These are phyloP conservation scores for Nothura maculosa DNA, from an alignment of 2,797 vertebrate species.

Conservation along the genomic window DNA sequence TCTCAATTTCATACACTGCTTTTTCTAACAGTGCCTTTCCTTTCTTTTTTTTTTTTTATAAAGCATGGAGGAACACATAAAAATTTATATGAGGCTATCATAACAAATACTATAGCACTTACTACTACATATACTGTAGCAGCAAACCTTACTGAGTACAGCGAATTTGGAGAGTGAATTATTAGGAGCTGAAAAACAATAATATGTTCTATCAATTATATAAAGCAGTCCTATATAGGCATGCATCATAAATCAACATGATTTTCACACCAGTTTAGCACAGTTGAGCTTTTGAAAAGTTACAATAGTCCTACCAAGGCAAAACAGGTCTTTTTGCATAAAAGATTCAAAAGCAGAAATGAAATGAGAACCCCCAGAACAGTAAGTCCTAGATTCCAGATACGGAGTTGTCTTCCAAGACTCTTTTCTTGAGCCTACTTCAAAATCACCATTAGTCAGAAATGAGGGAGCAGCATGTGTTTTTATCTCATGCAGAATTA, in stretches of 20 bases:
- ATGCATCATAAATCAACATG: neutral
- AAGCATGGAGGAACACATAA: fast-evolving
- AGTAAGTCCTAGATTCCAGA: neutral
- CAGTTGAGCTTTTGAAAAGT: neutral
- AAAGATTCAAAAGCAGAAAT: neutral
- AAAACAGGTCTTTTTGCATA: neutral
- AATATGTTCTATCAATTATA: neutral
- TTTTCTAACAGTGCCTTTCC: neutral
- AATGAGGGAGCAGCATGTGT: neutral
- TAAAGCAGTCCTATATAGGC: neutral
- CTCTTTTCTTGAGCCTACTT: neutral
- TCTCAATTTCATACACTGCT: neutral
- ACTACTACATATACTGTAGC: no score
- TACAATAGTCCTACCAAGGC: neutral
- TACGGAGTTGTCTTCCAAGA: neutral
- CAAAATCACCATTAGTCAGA: neutral
- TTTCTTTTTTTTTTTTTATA: neutral
- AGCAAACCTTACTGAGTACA: neutral
- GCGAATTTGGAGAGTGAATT: neutral
- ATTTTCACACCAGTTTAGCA: neutral
- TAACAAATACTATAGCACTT: neutral
- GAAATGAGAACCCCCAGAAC: neutral
- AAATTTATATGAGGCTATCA: neutral
- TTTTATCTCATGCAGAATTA: neutral
- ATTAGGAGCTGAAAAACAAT: neutral